Evolutionary conservation across 1,140 invertebrate species (phyloP), one percentile per base, ranked within the genome.

Genomic region (Marisa cornuarietis): DNA sequence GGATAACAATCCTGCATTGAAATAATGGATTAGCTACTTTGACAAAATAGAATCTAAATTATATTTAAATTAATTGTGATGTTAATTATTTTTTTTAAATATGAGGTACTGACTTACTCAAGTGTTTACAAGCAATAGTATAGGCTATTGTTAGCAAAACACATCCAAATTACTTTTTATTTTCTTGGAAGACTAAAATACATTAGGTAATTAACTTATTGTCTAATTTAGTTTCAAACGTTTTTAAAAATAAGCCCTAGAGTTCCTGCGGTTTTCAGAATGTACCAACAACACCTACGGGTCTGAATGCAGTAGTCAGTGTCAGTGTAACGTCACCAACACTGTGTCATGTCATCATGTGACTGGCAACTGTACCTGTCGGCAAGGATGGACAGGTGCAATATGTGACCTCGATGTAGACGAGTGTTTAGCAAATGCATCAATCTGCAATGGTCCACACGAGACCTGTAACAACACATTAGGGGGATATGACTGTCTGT

Each of bases 371-470:
- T 78, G 76, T 54, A 20, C 51, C 62, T 78, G 76, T 69, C 42
- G 52, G 14, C 26, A 68, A 16, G 76, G 76, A 42, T 78, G 76
- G 76, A 66, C 18, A 66, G 76, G 76, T 16, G 24, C 8, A 6
- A 78, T 24, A 8, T 78, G 76, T 69, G 49, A 75, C 42, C 51
- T 1, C 0, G 65, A 68, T 2, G 65, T 68, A 5, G 65, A 68
- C 54, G 82, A 81, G 74, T 87, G 86, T 68, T 61, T 58, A 11
- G 31, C 62, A 0, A 79, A 14, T 8, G n/a, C 61, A 18, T 78
- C 13, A 24, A 31, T 0, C 22, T 75, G 24, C 5, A 49, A 1
- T 4, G 31, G n/a, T 7, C 26, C 1, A 10, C 65, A 68, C 22
- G 65, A 68, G 65, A 31, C 22, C 5, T 68, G 65, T 68, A 22